phyloP scores from a whole-genome alignment of 2,888 invertebrate species.

The Willowsia nigromaculata region DNA sequence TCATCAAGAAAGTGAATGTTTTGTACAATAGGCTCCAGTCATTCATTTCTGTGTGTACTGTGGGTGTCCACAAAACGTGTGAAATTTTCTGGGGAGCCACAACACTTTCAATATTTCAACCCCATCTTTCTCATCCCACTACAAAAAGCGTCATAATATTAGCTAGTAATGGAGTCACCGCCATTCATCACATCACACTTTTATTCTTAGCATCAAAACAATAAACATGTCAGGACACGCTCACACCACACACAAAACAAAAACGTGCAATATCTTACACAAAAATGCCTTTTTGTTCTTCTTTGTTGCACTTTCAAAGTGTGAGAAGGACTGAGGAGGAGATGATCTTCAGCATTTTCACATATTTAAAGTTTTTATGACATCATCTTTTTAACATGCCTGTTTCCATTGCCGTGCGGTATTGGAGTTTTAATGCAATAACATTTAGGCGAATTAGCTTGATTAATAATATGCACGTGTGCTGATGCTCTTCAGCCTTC shows the following conservation, averaged over 20 bases:
- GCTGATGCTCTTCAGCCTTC: background rate
- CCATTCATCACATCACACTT: slow-evolving; percentile 21
- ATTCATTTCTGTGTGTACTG: background rate
- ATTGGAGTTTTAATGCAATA: background rate
- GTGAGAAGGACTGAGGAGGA: background rate
- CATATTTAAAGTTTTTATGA: background rate
- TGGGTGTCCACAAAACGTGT: slow-evolving; percentile 58
- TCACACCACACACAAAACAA: background rate
- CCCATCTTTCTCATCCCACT: background rate
- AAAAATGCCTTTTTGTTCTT: background rate
- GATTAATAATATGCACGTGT: slow-evolving; percentile 14
- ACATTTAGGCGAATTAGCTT: background rate
- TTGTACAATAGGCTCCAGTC: background rate
- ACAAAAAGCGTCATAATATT: background rate
- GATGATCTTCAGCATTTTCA: background rate
- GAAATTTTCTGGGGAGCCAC: slow-evolving; percentile 63
- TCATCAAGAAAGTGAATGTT: background rate
- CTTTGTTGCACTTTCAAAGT: too few species aligned
- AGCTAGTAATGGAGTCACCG: background rate
- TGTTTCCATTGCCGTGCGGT: background rate
- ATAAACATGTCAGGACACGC: slow-evolving; percentile 30
- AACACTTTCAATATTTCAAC: slow-evolving; percentile 7
- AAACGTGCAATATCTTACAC: background rate
- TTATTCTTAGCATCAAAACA: slow-evolving; percentile 25
- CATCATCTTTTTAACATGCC: background rate